Conservation (phyloP, 2,113 vertebrate genomes). For the Cebidichthys violaceus region DNA sequence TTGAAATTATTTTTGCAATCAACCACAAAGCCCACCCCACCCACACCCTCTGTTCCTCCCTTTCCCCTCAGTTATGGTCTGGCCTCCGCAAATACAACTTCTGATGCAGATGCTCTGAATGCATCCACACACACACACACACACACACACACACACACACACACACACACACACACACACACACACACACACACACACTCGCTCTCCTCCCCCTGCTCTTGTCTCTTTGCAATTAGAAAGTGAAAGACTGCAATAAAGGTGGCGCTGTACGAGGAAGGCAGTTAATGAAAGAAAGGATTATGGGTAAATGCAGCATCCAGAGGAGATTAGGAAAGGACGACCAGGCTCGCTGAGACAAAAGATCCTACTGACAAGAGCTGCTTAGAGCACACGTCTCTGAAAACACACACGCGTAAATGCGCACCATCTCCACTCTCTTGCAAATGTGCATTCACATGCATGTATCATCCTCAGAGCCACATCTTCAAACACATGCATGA, state of each 20-base stretch:
- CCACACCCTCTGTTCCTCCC: constrained; percentile 50
- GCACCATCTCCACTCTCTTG: constrained; percentile 8
- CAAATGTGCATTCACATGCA: constrained; percentile 33
- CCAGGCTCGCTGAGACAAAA: constrained; percentile 81
- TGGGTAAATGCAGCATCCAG: constrained; percentile 83
- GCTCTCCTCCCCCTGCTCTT: constrained; percentile 58
- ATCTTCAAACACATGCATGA: constrained; percentile 37
- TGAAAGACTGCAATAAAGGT: constrained; percentile 82
- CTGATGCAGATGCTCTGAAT: constrained; percentile 68
- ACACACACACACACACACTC: neutral
- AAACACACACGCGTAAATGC: constrained; percentile 51
- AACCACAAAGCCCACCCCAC: constrained; percentile 75
- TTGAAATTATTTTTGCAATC: constrained; percentile 85
- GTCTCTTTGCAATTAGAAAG: constrained; percentile 82
- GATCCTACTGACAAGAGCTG: constrained; percentile 78
- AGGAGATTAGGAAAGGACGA: constrained; percentile 80
- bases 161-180: constrained; percentile 23
- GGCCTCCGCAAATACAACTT: constrained; percentile 67
- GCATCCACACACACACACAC: constrained; percentile 25
- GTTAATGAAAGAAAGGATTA: constrained; percentile 87
- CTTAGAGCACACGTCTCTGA: constrained; percentile 66
- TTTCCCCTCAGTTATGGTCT: constrained; percentile 59
- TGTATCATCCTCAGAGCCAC: constrained; percentile 6
- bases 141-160: constrained; percentile 14
- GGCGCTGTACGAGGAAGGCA: constrained; percentile 80